Base-by-base conservation (phyloP, 2,797 vertebrate species). In the Pitangus sulphuratus region DNA sequence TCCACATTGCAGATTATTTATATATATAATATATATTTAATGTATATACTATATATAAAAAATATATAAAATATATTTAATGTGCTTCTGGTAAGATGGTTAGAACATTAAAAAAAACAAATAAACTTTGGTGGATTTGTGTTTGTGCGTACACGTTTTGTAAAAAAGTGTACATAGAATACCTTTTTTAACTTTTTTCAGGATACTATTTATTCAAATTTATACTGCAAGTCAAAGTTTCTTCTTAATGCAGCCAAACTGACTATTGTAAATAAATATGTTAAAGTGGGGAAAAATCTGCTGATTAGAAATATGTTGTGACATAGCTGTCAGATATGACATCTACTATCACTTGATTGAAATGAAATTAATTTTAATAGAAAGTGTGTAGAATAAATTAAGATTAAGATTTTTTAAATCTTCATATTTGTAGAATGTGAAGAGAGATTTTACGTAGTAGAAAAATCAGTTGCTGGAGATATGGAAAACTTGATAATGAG, bases 401-500 rank as follows among this genome's bases (percentile, higher is more conserved):
- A 75, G 35, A 79, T 40, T 25, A 47, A 75, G 35, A 64, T 45
- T 74, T 20, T 51, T 57, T 68, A 90, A 61, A 68, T 54, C n/a
- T 76, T 66, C 11, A 8, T 39, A 40, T 13, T 83, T 37, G 4
- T 7, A 71, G 35, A 65, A 91, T 61, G 25, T 58, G 61, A 87
- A 93, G 57, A 68, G 4, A 65, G 22, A 9, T 93, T 88, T 91
- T 88, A 50, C 15, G 33, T 5, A n/a, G 45, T 35, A 70, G 50
- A 66, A 89, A 70, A 6, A 76, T 78, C 15, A 44, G 16, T 84
- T 92, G 3, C 33, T 77, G 39, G 30, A 91, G 48, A 54, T 53
- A 40, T 24, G 35, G 14, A 90, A 86, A 35, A 50, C n/a, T 12
- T 68, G 62, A 78, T 80, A 89, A 84, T 35, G 47, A 89, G 26